phyloP scores from a whole-genome alignment of 2,888 invertebrate species.

The Rhingia rostrata region DNA sequence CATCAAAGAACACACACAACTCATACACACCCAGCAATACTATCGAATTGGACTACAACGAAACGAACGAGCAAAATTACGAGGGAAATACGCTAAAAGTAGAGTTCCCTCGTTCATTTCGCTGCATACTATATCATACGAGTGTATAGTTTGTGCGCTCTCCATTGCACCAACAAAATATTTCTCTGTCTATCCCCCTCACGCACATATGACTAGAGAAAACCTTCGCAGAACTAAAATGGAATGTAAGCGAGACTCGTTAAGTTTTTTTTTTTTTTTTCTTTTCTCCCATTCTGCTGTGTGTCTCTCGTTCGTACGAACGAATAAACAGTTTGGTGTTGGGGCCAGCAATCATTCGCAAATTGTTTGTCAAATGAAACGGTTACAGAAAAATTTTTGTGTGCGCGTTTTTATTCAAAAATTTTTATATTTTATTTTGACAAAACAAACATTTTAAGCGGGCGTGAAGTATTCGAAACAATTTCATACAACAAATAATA shows the following conservation, averaged over 20 bases:
- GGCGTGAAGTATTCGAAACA: slow-evolving; percentile 75
- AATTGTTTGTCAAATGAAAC: slow-evolving; percentile 82
- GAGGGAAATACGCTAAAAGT: slow-evolving; percentile 69
- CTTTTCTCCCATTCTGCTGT: not conserved
- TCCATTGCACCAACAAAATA: not conserved
- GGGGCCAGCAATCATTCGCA: slow-evolving; percentile 81
- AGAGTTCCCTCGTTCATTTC: slow-evolving; percentile 52
- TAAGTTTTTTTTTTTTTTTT: slow-evolving; percentile 57
- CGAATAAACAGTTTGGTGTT: slow-evolving; percentile 74
- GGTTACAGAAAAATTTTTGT: slow-evolving; percentile 78
- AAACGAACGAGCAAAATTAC: slow-evolving; percentile 50
- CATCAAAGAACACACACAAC: slow-evolving; percentile 70
- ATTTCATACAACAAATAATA: slow-evolving; percentile 63
- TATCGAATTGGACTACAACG: slow-evolving; percentile 64
- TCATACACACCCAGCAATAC: slow-evolving; percentile 36
- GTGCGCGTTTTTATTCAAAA: slow-evolving; percentile 70
- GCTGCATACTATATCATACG: slow-evolving; percentile 13
- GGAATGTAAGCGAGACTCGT: slow-evolving; percentile 72
- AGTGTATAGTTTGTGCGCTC: slow-evolving; percentile 8
- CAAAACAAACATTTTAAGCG: slow-evolving; percentile 43
- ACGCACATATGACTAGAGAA: slow-evolving; percentile 9
- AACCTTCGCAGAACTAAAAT: slow-evolving; percentile 26
- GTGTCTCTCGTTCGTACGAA: slow-evolving; percentile 44
- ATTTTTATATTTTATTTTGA: slow-evolving; percentile 54
- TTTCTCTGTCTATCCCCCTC: slow-evolving; percentile 19